Base-by-base conservation (phyloP, 2,113 vertebrate species). In the Accipiter cooperii region DNA sequence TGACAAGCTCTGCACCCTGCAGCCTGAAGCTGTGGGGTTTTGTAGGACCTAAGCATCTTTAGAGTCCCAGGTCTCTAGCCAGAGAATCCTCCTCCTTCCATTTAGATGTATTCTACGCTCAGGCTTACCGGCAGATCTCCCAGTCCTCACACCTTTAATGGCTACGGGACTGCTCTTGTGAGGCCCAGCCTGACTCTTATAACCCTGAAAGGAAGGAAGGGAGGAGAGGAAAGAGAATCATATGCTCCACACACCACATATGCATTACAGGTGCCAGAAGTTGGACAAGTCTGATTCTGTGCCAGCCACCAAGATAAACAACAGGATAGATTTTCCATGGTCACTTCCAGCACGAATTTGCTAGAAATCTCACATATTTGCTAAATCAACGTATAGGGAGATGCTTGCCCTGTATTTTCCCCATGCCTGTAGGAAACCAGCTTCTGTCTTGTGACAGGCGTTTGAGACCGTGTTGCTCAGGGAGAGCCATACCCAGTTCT, bases 171-270 rank as follows among this genome's bases (percentile, higher is more conserved):
- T 1, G 5, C n/a, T 61, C 69, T 49, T 0, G 0, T 38, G 55
- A 84, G 64, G 60, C 68, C 60, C 66, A 5, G 0, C 66, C 46
- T 83, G 42, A 22, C 55, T 66, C 44, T 46, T 58, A 7, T 4
- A 64, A 64, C 34, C 24, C 83, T 46, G 46, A 77, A 47, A 92
- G 90, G 92, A 96, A 96, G 96, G 95, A 95, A 95, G 88, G 65
- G 85, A 93, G 82, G 87, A 94, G 40, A 96, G 93, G 88, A 93
- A 94, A 90, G 64, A 71, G 92, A 51, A 90, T 83, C 78, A 83
- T 5, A 21, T 46, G 46, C 24, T 94, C 74, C 69, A 84, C 47
- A 14, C 14, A 29, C 25, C 57, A 17, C 47, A 61, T 51, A 18
- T 3, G 36, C n/a, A 85, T 79, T 69, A 73, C 40, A 81, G 80